phyloP scores from a whole-genome alignment of 2,888 invertebrate genomes.

The Plebejus argus region DNA sequence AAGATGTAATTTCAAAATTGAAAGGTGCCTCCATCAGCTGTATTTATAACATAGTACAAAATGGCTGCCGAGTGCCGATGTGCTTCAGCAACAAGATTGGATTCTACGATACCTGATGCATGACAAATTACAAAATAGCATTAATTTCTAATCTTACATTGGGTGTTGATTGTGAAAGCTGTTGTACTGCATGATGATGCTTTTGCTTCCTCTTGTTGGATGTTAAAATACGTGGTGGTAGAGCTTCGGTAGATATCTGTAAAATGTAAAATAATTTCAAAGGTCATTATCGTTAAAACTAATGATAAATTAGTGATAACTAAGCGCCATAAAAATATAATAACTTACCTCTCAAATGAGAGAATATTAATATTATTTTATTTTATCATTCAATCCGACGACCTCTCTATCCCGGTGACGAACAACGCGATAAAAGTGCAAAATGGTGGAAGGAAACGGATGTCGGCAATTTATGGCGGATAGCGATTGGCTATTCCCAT shows the following conservation, averaged over 20 bases:
- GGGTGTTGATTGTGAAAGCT: conserved; percentile 78
- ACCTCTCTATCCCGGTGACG: conserved; percentile 79
- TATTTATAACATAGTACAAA: conserved; percentile 70
- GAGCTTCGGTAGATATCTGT: conserved; percentile 60
- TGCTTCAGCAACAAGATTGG: conserved; percentile 24
- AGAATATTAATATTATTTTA: conserved; percentile 66
- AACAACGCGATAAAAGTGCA: conserved; percentile 82
- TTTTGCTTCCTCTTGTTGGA: conserved; percentile 46
- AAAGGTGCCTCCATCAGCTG: conserved; percentile 57
- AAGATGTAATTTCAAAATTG: conserved; percentile 35
- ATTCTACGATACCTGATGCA: conserved; percentile 5
- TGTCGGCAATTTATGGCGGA: conserved; percentile 34
- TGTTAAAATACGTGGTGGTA: conserved; percentile 58
- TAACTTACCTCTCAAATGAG: conserved; percentile 75
- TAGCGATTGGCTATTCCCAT: not conserved
- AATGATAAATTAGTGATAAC: not conserved
- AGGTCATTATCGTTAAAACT: not conserved
- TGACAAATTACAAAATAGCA: not conserved
- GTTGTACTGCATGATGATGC: conserved; percentile 74
- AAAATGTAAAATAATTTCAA: conserved; percentile 1
- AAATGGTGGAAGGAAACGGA: conserved; percentile 54
- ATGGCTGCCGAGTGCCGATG: conserved; percentile 69
- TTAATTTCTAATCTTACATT: conserved; percentile 59
- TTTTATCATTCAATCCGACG: conserved; percentile 65
- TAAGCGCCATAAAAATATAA: not conserved